A percentile compares a stretch with the other conserved stretches of the same genome.
These are phyloP conservation scores for Emberiza fucata DNA, from an alignment of 2,113 vertebrate species.

Conservation along the genomic window DNA sequence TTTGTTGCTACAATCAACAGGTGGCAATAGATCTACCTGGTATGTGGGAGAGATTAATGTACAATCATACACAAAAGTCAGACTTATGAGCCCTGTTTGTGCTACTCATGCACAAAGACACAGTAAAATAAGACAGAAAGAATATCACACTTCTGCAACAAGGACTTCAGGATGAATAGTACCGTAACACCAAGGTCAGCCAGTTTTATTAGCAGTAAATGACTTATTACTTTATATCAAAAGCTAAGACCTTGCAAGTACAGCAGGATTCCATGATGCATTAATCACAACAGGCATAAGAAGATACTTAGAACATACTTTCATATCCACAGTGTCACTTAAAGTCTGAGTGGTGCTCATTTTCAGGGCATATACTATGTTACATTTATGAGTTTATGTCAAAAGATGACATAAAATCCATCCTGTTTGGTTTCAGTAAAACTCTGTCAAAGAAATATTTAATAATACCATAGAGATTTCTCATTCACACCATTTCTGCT, in stretches of 20 bases:
- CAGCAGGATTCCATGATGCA: neutral
- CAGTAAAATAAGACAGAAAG: neutral
- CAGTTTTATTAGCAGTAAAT: neutral
- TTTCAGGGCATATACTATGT: neutral
- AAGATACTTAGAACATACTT: neutral
- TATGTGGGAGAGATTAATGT: neutral
- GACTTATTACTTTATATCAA: neutral
- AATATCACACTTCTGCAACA: neutral
- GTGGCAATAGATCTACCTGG: neutral
- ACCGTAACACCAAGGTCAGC: neutral
- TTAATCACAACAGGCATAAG: neutral
- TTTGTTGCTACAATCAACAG: neutral
- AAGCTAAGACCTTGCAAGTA: neutral
- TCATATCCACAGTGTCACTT: neutral
- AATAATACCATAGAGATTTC: neutral
- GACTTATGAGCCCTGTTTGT: neutral
- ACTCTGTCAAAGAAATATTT: neutral
- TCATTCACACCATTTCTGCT: neutral
- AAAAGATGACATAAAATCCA: neutral
- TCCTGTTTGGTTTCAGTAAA: neutral
- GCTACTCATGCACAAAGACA: neutral
- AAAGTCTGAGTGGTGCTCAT: neutral
- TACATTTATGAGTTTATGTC: neutral
- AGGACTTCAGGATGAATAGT: neutral
- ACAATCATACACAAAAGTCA: neutral